Evolutionary conservation across 1,140 invertebrate species (phyloP).

Genomic region (Schmidtea mediterranea): DNA sequence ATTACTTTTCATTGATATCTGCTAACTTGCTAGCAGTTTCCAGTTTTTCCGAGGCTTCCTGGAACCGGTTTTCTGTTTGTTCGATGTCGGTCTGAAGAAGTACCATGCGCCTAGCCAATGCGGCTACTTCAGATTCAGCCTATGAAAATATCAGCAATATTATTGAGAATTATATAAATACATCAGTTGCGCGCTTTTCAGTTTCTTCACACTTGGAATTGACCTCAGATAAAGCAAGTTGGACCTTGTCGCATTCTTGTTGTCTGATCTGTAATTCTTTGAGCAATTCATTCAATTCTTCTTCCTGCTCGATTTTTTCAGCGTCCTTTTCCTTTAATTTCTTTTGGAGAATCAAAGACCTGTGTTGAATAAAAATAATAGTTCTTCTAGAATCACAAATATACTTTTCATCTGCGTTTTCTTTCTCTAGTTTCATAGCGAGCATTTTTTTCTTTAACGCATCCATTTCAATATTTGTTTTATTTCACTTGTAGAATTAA

Average conservation of each 20-base stretch:
- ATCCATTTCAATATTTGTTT: too few relatives aligned
- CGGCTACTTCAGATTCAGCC: conserved; percentile 86
- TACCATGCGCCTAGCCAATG: conserved; percentile 79
- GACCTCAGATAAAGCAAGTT: conserved; percentile 66
- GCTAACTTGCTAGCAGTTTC: conserved; percentile 81
- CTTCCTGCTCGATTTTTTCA: conserved; percentile 31
- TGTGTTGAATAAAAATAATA: conserved; percentile 17
- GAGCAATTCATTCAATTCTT: conserved; percentile 67
- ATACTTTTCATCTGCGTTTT: conserved; percentile 60
- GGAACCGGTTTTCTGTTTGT: conserved; percentile 74
- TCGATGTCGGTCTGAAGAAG: conserved; percentile 83
- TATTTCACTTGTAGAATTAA: too few relatives aligned
- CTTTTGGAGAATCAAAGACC: conserved; percentile 26
- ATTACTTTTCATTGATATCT: conserved; percentile 92
- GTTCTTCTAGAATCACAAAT: too few relatives aligned
- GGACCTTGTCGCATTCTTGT: conserved; percentile 77
- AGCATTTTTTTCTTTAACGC: conserved; percentile 97
- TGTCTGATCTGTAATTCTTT: conserved; percentile 94
- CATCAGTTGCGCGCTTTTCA: conserved; percentile 79
- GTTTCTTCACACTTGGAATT: conserved; percentile 84
- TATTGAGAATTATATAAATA: too few relatives aligned
- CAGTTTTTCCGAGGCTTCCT: conserved; percentile 73
- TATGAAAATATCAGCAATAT: conserved; percentile 24
- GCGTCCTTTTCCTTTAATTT: not conserved
- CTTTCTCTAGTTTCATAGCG: conserved; percentile 90